A percentile compares a stretch with the other conserved stretches of the same genome.
phyloP scores from a whole-genome alignment of 1,140 invertebrate genomes.

The Mamestra configurata region DNA sequence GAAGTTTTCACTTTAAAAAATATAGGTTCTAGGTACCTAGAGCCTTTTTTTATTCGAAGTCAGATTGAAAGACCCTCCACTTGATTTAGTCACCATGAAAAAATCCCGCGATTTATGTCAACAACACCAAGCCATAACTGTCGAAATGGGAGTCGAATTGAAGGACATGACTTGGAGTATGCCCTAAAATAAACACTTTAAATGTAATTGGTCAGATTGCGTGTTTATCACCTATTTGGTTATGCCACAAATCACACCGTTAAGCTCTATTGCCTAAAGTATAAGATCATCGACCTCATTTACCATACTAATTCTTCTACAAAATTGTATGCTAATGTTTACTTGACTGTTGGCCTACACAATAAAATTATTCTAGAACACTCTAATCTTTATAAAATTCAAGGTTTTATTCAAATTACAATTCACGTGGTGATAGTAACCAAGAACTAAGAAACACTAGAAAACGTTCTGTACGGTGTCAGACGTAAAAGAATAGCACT shows the following conservation, averaged over 20 bases:
- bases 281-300: constrained; percentile 36
- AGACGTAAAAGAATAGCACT: too few relatives aligned
- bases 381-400: neutral
- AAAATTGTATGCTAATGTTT: constrained; percentile 8
- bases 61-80: too few relatives aligned
- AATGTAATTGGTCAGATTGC: neutral
- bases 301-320: neutral
- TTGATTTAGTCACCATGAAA: too few relatives aligned
- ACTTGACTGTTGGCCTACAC: neutral
- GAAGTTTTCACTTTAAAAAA: too few relatives aligned
- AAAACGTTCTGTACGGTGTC: too few relatives aligned
- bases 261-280: neutral
- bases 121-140: too few relatives aligned
- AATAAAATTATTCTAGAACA: constrained; percentile 15
- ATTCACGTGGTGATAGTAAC: neutral
- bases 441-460: too few relatives aligned
- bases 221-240: constrained; percentile 33
- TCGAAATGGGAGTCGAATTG: too few relatives aligned
- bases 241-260: constrained; percentile 21
- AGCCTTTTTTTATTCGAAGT: too few relatives aligned
- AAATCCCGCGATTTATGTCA: too few relatives aligned
- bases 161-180: neutral
- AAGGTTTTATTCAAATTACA: neutral
- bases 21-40: too few relatives aligned
- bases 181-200: neutral